These are phyloP conservation scores for Lepidothrix coronata DNA, from an alignment of 2,113 vertebrate species.

Conservation along the genomic window DNA sequence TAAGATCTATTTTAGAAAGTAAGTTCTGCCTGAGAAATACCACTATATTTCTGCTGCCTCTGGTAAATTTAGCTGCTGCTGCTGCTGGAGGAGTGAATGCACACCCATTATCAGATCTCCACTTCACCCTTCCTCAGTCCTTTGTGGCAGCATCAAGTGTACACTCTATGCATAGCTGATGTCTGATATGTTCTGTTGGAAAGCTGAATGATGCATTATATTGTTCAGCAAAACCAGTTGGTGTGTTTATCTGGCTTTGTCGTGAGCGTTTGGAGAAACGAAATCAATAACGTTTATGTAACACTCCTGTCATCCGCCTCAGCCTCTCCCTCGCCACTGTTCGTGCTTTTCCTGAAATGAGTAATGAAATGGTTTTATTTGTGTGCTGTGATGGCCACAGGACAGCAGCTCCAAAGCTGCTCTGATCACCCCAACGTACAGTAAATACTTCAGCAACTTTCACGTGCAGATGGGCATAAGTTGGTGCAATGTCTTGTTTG, in stretches of 20 bases:
- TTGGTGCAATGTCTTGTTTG: neutral
- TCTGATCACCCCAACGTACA: neutral
- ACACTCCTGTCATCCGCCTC: neutral
- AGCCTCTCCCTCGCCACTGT: neutral
- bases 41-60: neutral
- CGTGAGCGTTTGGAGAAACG: neutral
- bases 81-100: neutral
- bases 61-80: neutral
- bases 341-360: neutral
- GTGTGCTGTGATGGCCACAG: neutral
- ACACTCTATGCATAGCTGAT: neutral
- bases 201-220: neutral
- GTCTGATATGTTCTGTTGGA: neutral
- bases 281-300: slow-evolving; percentile 13
- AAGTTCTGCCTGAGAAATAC: neutral
- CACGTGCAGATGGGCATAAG: neutral
- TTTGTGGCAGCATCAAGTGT: neutral
- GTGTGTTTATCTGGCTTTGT: slow-evolving; percentile 16
- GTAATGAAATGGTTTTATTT: neutral
- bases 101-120: neutral
- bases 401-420: neutral
- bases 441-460: neutral
- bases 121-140: neutral
- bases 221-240: neutral
- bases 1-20: neutral